Base-by-base conservation (phyloP, 2,113 vertebrate genomes). In the Pseudonaja textilis region DNA sequence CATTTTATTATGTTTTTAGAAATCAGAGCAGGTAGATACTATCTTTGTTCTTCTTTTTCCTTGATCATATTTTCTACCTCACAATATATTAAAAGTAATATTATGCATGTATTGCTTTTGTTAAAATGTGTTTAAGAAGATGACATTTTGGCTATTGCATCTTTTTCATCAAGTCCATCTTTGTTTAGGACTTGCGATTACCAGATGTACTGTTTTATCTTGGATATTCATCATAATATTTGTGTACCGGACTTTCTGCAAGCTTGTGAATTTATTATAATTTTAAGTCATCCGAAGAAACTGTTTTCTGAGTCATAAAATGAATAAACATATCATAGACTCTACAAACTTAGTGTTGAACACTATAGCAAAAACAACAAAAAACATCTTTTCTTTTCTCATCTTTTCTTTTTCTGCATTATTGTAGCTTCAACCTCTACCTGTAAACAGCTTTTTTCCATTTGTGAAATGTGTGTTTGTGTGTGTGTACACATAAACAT, bases 61-160 rank as follows among this genome's bases (percentile, higher is more conserved):
- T 92, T 89, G 52, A 89, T 89, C 81, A 92, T 92, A 69, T 89
- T 56, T 87, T 88, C 6, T 89, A 47, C 87, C 81, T 52, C n/a
- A 42, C 9, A 88, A 55, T 2, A 22, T 89, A 57, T 23, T 92
- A 39, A 20, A 64, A 55, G 87, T 85, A 92, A 85, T 57, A 56
- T 42, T 74, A 45, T 92, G 39, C 22, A 8, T 25, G 18, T 39
- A 45, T 54, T 57, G 34, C 4, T n/a, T 39, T 81, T 22, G 29
- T 39, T 5, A 5, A 55, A 25, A 47, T 25, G 25, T 55, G 57
- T 23, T 23, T 89, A 57, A 57, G 59, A 34, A 88, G 10, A 12
- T 4, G 29, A 57, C 81, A 57, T 29, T 91, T 85, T 86, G 74
- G 39, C 54, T 69, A 3, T 22, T 12, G 22, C 14, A 23, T 85